Evolutionary conservation across 2,888 invertebrate species (phyloP).

Genomic region (Habroteleia sp.): DNA sequence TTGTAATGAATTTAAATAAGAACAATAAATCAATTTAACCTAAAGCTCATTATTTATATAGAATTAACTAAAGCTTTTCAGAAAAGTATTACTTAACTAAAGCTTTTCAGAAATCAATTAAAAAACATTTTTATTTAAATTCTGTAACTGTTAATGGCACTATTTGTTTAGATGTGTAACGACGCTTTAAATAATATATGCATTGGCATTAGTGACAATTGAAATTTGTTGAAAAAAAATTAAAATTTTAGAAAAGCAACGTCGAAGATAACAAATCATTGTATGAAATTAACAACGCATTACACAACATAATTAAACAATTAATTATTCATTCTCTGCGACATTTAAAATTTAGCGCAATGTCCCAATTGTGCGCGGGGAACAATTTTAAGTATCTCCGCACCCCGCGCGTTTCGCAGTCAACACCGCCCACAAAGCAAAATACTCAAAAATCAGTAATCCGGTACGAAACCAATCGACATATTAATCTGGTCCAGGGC

Average conservation of each 20-base stretch:
- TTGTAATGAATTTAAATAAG: too few relatives aligned
- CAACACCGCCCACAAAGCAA: background rate
- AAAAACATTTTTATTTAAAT: too few relatives aligned
- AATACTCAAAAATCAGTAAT: constrained; percentile 6
- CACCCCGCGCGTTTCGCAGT: background rate
- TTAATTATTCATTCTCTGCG: constrained; percentile 11
- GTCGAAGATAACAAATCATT: too few relatives aligned
- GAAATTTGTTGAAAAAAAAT: too few relatives aligned
- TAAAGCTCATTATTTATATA: too few relatives aligned
- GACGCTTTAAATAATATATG: too few relatives aligned
- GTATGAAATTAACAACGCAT: background rate
- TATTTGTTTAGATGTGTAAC: too few relatives aligned
- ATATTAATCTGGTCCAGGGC: constrained; percentile 25
- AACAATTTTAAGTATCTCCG: background rate
- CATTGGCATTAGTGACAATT: background rate
- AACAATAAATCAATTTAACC: too few relatives aligned
- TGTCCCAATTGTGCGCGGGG: background rate
- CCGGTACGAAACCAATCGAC: constrained; percentile 6
- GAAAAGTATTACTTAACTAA: too few relatives aligned
- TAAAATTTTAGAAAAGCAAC: background rate
- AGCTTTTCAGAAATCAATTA: too few relatives aligned
- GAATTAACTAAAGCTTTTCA: too few relatives aligned
- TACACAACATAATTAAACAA: constrained; percentile 5
- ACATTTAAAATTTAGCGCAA: constrained; percentile 5
- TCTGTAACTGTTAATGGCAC: too few relatives aligned